A percentile compares a stretch with the other conserved stretches of the same genome.
Conservation (phyloP, 1,140 invertebrate genomes). For the Metopolophium dirhodum region DNA sequence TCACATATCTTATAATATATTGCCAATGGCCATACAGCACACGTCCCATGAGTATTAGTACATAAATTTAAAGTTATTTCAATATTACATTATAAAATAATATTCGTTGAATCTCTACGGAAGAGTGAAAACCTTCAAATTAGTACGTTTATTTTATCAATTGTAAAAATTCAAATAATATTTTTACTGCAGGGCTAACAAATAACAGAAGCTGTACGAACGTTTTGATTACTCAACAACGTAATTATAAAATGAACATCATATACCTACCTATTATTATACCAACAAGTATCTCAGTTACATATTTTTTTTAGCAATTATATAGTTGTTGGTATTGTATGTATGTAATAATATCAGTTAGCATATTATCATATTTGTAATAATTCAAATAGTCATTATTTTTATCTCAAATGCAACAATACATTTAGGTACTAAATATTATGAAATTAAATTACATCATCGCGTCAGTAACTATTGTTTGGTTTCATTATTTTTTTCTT, state of each 20-base stretch:
- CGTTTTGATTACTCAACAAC: background rate
- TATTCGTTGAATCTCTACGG: background rate
- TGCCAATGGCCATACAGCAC: too few species aligned
- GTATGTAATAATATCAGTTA: background rate
- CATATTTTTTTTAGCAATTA: background rate
- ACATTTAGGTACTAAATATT: background rate
- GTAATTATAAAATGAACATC: background rate
- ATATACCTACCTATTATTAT: background rate
- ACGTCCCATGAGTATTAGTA: too few species aligned
- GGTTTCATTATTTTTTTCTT: background rate
- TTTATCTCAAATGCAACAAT: background rate
- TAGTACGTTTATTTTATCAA: too few species aligned
- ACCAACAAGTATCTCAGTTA: background rate
- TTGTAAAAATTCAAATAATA: too few species aligned
- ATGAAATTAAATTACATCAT: background rate
- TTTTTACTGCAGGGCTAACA: too few species aligned
- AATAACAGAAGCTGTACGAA: background rate
- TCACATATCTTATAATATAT: too few species aligned
- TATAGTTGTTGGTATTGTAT: background rate
- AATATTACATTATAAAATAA: background rate
- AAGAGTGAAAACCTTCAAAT: too few species aligned
- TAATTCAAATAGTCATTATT: background rate
- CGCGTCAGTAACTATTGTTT: background rate
- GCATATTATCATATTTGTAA: background rate
- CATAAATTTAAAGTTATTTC: too few species aligned